Conservation (phyloP, 2,113 vertebrate genomes). For the Sebastes schlegelii region DNA sequence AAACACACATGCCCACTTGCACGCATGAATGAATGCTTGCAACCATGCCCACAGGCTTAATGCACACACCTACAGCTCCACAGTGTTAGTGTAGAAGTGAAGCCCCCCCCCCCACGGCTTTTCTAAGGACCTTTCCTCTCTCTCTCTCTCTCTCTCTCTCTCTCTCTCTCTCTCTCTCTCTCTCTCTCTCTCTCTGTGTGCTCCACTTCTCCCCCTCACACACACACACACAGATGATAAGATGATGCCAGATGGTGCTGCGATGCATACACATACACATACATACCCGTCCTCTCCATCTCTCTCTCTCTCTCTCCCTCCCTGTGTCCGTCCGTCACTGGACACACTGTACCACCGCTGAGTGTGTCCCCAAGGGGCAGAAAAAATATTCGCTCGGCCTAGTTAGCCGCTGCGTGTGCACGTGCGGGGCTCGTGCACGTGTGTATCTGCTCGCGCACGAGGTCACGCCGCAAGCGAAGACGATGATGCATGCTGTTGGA, state of each 20-base stretch:
- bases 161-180: conserved; percentile 14
- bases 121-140: conserved; percentile 21
- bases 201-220: background rate
- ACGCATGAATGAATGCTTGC: conserved; percentile 28
- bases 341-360: conserved; percentile 57
- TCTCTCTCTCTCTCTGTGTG: conserved; percentile 11
- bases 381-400: conserved; percentile 55
- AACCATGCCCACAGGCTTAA: conserved; percentile 28
- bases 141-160: conserved; percentile 5
- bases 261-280: conserved; percentile 30
- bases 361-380: conserved; percentile 55
- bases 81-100: conserved; percentile 21
- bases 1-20: conserved; percentile 45
- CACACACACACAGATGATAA: conserved; percentile 8
- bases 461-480: conserved; percentile 6
- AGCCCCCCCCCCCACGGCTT: conserved; percentile 29
- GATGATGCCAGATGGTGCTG: conserved; percentile 61
- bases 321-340: conserved; percentile 51
- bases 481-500: conserved; percentile 30
- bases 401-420: conserved; percentile 44
- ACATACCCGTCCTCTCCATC: conserved; percentile 1
- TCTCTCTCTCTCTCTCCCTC: conserved; percentile 11
- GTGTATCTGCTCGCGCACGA: background rate
- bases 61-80: conserved; percentile 13
- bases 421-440: background rate